These are phyloP conservation scores for Melanogrammus aeglefinus DNA, from an alignment of 2,797 vertebrate genomes.

Conservation along the genomic window DNA sequence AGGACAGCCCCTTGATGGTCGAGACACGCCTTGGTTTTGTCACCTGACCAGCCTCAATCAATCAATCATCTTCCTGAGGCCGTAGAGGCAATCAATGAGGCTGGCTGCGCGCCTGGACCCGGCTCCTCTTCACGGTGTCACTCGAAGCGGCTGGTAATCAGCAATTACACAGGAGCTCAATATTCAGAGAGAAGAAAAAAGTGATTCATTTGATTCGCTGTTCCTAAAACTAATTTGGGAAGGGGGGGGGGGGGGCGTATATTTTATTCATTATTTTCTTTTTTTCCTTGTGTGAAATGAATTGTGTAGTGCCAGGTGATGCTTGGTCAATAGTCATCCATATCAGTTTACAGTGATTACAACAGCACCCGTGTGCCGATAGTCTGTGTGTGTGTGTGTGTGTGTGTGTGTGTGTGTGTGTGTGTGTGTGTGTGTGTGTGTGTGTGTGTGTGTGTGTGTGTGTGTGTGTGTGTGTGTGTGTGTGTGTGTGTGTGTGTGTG, in stretches of 20 bases:
- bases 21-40: conserved; percentile 69
- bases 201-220: conserved; percentile 43
- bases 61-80: conserved; percentile 76
- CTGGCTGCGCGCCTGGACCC: conserved; percentile 32
- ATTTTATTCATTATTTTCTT: conserved; percentile 62
- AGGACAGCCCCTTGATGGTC: conserved; percentile 72
- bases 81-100: conserved; percentile 68
- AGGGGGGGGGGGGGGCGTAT: background rate
- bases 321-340: conserved; percentile 36
- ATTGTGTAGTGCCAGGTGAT: conserved; percentile 53
- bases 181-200: conserved; percentile 42
- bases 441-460: no score
- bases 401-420: background rate
- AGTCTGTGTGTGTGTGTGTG: background rate
- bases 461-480: background rate
- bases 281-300: conserved; percentile 31
- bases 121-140: conserved; percentile 54
- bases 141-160: conserved; percentile 16
- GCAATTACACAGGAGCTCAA: conserved; percentile 60
- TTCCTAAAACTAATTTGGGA: conserved; percentile 40
- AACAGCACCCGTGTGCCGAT: background rate
- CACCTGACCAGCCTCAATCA: conserved; percentile 76
- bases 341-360: conserved; percentile 31
- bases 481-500: background rate
- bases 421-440: no score